Base-by-base conservation (phyloP, 2,888 invertebrate genomes). In the Oscheius myriophilus region DNA sequence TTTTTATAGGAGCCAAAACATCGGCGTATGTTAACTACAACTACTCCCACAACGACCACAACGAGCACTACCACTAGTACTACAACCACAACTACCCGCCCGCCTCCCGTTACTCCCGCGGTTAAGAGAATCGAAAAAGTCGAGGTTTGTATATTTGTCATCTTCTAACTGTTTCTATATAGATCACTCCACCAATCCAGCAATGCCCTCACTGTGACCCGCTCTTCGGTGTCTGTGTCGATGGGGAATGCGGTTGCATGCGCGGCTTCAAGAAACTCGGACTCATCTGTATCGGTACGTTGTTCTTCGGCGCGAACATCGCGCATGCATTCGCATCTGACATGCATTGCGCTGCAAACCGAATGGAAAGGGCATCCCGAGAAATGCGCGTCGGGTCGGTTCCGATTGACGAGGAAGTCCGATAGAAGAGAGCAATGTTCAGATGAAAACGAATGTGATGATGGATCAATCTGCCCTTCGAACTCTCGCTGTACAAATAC, bases 361-460 rank as follows among this genome's bases (percentile, higher is more conserved):
- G 49, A 26, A 49, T 25, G 39, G 9, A 61, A 61, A 49, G 46
- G 61, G 39, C 61, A 26, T 61, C 49, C 33, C 25, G 16, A n/a
- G 25, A 14, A 14, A 23, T 45, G 61, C 18, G 41, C 57, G 33
- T 3, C 33, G 33, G 33, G 9, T 33, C 33, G 33, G 33, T 33
- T 33, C 33, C 33, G 33, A 33, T 33, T 33, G 33, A 33, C 33
- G 9, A 33, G 33, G 33, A 33, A 33, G 33, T 33, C 4, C 33
- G 33, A 33, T n/a, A n/a, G n/a, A n/a, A n/a, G n/a, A 6, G 33
- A 33, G 33, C 33, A 33, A 33, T 33, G 33, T 66, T 12, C 91
- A 41, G 96, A 96, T 87, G 90, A 95, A 1, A 91, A 96, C 86
- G 96, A 96, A 89, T 96, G 96, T 86, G 89, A 89, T n/a, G 87